These are phyloP conservation scores for Gavia stellata DNA, from an alignment of 2,113 vertebrate species.

Conservation along the genomic window DNA sequence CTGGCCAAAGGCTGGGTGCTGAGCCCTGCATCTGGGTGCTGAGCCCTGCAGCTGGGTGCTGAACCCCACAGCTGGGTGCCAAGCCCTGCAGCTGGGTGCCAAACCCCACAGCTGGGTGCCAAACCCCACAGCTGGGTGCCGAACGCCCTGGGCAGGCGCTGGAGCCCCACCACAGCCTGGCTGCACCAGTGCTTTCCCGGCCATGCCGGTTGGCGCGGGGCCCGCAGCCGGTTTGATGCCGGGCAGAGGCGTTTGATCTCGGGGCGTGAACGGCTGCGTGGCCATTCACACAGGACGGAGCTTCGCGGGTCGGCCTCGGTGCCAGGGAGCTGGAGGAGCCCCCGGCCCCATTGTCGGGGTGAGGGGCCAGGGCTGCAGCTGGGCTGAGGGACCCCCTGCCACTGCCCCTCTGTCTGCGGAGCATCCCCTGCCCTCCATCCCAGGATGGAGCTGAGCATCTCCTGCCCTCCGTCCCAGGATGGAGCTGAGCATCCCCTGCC, in stretches of 20 bases:
- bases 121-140: not conserved
- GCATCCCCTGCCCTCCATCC: too few relatives aligned
- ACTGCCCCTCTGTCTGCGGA: too few relatives aligned
- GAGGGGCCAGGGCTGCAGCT: not conserved
- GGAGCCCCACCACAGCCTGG: too few relatives aligned
- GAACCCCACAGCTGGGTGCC: not conserved
- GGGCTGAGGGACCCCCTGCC: too few relatives aligned
- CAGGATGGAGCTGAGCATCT: too few relatives aligned
- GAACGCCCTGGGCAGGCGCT: not conserved
- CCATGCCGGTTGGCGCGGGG: accelerated
- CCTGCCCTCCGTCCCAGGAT: not conserved
- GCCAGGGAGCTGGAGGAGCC: not conserved
- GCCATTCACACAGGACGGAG: accelerated
- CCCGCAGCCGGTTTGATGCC: not conserved
- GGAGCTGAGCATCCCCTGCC: too few relatives aligned
- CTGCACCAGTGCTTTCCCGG: not conserved
- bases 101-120: not conserved
- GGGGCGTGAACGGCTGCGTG: not conserved
- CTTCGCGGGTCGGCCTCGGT: accelerated
- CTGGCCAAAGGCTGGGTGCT: not conserved
- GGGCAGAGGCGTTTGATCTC: not conserved
- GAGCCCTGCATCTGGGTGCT: not conserved
- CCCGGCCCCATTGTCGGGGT: not conserved
- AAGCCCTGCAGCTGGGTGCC: not conserved
- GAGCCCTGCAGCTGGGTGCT: not conserved